These are phyloP conservation scores for Cheilosia impressa DNA, from an alignment of 2,888 invertebrate genomes.

Conservation along the genomic window DNA sequence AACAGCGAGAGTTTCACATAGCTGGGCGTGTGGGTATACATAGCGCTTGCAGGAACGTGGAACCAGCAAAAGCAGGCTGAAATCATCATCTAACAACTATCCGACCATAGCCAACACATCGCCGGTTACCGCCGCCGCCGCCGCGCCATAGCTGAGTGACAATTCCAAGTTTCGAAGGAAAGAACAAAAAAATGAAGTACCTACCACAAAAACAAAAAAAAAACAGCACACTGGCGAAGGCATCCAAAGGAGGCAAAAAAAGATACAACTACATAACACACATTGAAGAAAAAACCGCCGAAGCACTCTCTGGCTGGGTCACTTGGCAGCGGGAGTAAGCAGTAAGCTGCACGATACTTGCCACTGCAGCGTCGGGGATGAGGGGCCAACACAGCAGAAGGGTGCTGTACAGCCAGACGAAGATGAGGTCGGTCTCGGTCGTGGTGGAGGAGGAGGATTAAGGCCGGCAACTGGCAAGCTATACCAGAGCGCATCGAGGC, in stretches of 20 bases:
- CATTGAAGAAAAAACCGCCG: too few species aligned
- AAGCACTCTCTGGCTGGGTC: conserved; percentile 51
- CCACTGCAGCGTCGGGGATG: conserved; percentile 1
- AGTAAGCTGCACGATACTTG: conserved; percentile 44
- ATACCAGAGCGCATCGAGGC: conserved; percentile 29
- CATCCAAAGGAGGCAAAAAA: conserved; percentile 45
- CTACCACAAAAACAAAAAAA: conserved; percentile 15
- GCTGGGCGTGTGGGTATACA: conserved; percentile 54
- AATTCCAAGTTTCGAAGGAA: conserved; percentile 51
- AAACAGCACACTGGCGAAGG: not conserved
- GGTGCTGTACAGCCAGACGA: not conserved
- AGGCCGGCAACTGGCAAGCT: conserved; percentile 23
- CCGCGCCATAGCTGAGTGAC: conserved; percentile 60
- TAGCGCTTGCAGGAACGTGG: conserved; percentile 52
- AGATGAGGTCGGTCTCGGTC: conserved; percentile 3
- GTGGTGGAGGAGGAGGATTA: too few species aligned
- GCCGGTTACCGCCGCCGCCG: conserved; percentile 2
- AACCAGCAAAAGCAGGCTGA: conserved; percentile 60
- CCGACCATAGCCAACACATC: conserved; percentile 45
- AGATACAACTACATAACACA: conserved; percentile 29
- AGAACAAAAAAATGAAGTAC: conserved; percentile 14
- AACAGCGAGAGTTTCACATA: conserved; percentile 53
- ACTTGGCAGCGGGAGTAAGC: conserved; percentile 38
- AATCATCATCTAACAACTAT: conserved; percentile 57
- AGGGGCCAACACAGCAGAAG: not conserved